Percentiles rank a stretch among this genome's conserved stretches.
These are phyloP conservation scores for Alligator mississippiensis DNA, from an alignment of 2,113 vertebrate species.

Conservation along the genomic window DNA sequence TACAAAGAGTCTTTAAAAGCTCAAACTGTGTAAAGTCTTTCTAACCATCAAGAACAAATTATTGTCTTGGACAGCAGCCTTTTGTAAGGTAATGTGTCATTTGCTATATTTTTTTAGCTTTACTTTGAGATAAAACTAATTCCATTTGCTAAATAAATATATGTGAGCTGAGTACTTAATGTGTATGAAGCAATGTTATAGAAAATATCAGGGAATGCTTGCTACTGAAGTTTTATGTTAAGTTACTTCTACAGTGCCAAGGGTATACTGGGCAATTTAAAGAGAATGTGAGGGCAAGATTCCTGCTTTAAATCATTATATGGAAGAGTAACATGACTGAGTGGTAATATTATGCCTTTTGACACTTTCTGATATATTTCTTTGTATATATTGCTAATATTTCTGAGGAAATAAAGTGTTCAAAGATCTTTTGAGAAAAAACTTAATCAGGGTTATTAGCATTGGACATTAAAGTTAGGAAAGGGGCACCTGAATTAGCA, in stretches of 20 bases:
- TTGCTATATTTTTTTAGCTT: conserved; percentile 54
- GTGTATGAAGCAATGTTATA: conserved; percentile 22
- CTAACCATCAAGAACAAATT: conserved; percentile 29
- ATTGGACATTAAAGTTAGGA: neutral
- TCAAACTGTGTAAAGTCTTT: conserved; percentile 55
- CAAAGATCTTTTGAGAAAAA: neutral
- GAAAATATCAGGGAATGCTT: conserved; percentile 11
- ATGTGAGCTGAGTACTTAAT: conserved; percentile 54
- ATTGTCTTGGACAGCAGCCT: conserved; percentile 56
- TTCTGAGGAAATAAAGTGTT: conserved; percentile 6
- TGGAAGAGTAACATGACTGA: neutral
- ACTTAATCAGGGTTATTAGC: neutral
- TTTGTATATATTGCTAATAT: neutral
- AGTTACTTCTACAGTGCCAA: neutral
- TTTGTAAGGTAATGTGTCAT: conserved; percentile 62
- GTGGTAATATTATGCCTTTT: neutral
- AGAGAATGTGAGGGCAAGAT: neutral
- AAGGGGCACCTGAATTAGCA: neutral
- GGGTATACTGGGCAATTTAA: conserved; percentile 1
- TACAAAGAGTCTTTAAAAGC: conserved; percentile 71
- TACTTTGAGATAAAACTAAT: conserved; percentile 19
- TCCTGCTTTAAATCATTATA: neutral
- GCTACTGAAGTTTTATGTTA: conserved; percentile 38
- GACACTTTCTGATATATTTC: neutral
- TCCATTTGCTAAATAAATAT: conserved; percentile 34